Base-by-base conservation (phyloP, 1,140 invertebrate genomes). In the Drosophila parabipectinata region DNA sequence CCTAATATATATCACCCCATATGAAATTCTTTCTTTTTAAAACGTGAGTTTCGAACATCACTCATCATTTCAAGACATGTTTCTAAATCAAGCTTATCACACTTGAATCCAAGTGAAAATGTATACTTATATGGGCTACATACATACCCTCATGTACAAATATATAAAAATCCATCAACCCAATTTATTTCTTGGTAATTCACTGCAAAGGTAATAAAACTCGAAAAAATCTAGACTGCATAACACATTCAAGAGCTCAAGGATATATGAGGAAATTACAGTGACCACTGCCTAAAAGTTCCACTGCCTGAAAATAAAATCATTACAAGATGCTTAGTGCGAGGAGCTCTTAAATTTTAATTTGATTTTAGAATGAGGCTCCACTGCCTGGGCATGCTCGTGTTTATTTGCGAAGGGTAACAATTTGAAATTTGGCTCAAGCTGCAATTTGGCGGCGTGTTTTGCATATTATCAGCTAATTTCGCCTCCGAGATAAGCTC, bases 401-500 rank as follows among this genome's bases (percentile, higher is more conserved):
- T 62, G 73, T 39, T 67, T 53, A 39, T 62, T 56, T 78, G 81
- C 37, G 61, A 57, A 45, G 78, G 73, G 82, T 85, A 87, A 87
- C 85, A 85, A 85, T 85, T 85, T 85, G 69, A 64, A 85, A 87
- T 85, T 85, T 85, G 82, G 82, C 74, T 64, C 50, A 87, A 58
- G 44, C 82, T 82, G 82, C 82, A 87, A 85, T 85, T 85, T 85
- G 82, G 80, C 74, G 78, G 71, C 78, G 77, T 85, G 82, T 85
- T 85, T 85, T 85, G 82, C 82, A 85, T 85, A 85, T 85, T 85
- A 85, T 85, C 82, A 82, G 82, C 82, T 85, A 87, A 85, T 85
- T 85, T 85, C 61, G 79, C 76, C 61, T 72, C 53, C 77, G 61
- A 85, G 82, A 85, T 85, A 85, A 85, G 82, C 82, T 39, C 77